Base-by-base conservation (phyloP, 2,888 invertebrate species). In the Trilocha varians region DNA sequence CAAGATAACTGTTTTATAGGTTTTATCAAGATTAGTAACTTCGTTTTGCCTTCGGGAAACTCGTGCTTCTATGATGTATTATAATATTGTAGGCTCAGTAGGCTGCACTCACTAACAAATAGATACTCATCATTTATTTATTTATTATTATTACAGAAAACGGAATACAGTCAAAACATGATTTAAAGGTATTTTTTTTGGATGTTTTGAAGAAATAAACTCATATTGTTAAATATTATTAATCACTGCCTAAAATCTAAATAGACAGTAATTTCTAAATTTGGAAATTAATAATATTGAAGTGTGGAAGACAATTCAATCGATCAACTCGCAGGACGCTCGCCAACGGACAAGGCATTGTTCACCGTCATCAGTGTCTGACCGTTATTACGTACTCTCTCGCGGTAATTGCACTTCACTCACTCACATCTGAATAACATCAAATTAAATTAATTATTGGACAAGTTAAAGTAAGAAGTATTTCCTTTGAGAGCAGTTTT, bases 321-420 rank as follows among this genome's bases (percentile, higher is more conserved):
- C 50, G 48, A 50, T 39, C 34, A 40, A 44, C 44, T 48, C 47
- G 49, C 51, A 47, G 40, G 18, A 42, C 46, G 43, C 40, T 43
- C 39, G 40, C 42, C 45, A 35, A 35, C 47, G 43, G 42, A 48
- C 48, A 52, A 53, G 37, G 44, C 52, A 56, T 65, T 60, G 65
- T 63, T 49, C 45, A 42, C 38, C 39, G 16, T 39, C 18, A 65
- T 65, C 59, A 59, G 43, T 46, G 49, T 41, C 44, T 40, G 47
- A 44, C 44, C 45, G 43, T 39, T 16, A 17, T 40, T 35, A n/a
- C 18, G 36, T 36, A 32, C 44, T 48, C 53, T 56, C 47, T 43
- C 38, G 16, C 41, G 33, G 43, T 51, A 52, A 58, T 55, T 55
- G 53, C 54, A 55, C 55, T 57, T 52, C 47, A 52, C 36, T 41